A percentile compares a stretch with the other conserved stretches of the same genome.
Evolutionary conservation across 2,113 vertebrate species (phyloP).

Genomic region (Tychaedon coryphoeus): DNA sequence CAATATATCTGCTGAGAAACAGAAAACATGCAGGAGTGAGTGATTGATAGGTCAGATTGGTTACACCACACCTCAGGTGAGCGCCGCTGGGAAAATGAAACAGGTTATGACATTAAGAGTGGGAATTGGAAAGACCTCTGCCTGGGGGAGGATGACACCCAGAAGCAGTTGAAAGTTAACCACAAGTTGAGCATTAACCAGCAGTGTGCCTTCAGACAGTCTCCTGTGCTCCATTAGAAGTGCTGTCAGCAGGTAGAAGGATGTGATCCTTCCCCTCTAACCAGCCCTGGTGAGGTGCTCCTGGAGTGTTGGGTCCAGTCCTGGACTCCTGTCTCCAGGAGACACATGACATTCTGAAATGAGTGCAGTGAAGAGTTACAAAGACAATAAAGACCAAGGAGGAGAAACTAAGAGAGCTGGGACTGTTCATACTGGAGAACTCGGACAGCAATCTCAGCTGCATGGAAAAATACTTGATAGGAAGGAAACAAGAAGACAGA

Average conservation of each 20-base stretch:
- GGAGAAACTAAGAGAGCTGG: neutral
- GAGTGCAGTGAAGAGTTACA: neutral
- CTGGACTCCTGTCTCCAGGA: neutral
- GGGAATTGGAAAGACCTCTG: neutral
- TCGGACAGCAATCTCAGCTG: neutral
- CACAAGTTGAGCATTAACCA: neutral
- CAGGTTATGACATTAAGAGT: neutral
- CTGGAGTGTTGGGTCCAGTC: neutral
- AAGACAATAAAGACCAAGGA: neutral
- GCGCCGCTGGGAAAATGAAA: neutral
- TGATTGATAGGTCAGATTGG: neutral
- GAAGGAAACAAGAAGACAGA: neutral
- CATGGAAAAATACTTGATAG: neutral
- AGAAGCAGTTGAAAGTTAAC: neutral
- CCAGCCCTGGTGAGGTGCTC: neutral
- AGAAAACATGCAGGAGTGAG: neutral
- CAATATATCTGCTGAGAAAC: neutral
- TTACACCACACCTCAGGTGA: neutral
- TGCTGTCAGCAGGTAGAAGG: neutral
- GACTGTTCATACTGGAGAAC: neutral
- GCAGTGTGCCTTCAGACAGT: neutral
- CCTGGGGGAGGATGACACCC: neutral
- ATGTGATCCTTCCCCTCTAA: neutral
- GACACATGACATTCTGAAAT: neutral
- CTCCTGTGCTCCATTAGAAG: neutral